These are phyloP conservation scores for Lepidurus arcticus DNA, from an alignment of 1,140 invertebrate species.

Conservation along the genomic window DNA sequence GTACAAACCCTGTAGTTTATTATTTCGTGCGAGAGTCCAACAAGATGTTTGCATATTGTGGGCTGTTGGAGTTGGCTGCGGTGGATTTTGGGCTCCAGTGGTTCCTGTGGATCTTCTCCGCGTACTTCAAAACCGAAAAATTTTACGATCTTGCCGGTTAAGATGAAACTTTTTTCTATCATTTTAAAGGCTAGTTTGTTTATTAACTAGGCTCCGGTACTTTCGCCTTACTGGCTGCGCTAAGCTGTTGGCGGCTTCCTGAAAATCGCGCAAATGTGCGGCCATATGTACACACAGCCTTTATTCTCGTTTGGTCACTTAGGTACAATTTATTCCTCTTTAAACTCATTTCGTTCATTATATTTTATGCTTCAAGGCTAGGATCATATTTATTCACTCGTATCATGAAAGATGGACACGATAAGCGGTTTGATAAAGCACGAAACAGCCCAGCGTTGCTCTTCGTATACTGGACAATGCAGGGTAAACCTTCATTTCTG, in stretches of 20 bases:
- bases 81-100: slow-evolving; percentile 47
- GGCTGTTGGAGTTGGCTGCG: slow-evolving; percentile 35
- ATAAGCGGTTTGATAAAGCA: slow-evolving; percentile 45
- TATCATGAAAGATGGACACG: slow-evolving; percentile 44
- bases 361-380: slow-evolving; percentile 41
- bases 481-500: slow-evolving; percentile 40
- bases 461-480: slow-evolving; percentile 46
- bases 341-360: background rate
- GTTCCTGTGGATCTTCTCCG: slow-evolving; percentile 42
- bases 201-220: slow-evolving; percentile 41
- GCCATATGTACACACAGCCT: slow-evolving; percentile 44
- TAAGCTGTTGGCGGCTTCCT: slow-evolving; percentile 41
- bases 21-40: background rate
- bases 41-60: background rate
- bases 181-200: background rate
- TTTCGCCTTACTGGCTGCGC: slow-evolving; percentile 41
- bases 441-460: slow-evolving; percentile 42
- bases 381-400: slow-evolving; percentile 46
- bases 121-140: slow-evolving; percentile 45
- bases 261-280: slow-evolving; percentile 37
- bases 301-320: slow-evolving; percentile 45
- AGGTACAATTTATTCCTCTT: slow-evolving; percentile 37
- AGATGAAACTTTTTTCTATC: background rate
- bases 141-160: slow-evolving; percentile 48
- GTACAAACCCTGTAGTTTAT: background rate